Conservation (phyloP, 2,888 invertebrate species). For the Lydus trimaculatus region DNA sequence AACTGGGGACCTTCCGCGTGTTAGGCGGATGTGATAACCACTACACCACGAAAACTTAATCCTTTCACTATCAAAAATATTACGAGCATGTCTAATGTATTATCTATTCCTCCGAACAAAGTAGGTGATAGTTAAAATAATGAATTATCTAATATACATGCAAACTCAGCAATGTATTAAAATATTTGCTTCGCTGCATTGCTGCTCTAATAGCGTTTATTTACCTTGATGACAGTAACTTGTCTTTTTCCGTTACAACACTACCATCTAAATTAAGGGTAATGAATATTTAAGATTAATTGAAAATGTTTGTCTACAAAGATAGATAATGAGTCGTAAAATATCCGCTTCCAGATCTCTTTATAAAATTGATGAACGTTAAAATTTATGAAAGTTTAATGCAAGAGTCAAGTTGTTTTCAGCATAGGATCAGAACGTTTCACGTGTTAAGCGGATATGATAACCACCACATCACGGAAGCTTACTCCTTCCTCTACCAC, state of each 20-base stretch:
- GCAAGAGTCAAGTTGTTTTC: no score
- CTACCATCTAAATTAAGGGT: not conserved
- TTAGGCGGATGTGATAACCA: slow-evolving; percentile 60
- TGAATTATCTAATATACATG: not conserved
- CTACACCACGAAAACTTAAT: slow-evolving; percentile 32
- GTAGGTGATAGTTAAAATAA: not conserved
- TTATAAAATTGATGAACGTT: no score
- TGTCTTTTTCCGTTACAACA: not conserved
- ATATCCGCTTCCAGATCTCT: no score
- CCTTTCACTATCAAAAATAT: no score
- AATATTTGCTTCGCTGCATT: not conserved
- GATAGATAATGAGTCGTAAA: no score
- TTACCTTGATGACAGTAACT: not conserved
- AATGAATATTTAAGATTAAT: not conserved
- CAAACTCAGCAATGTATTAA: no score
- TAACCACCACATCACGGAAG: no score
- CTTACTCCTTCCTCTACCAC: no score
- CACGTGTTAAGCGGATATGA: no score
- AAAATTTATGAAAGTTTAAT: no score
- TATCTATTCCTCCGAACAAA: not conserved
- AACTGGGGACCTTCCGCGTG: slow-evolving; percentile 60
- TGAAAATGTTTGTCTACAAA: not conserved
- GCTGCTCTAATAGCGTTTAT: not conserved
- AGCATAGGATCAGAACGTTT: no score
- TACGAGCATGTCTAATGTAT: not conserved